These are phyloP conservation scores for Dolichomitus sp. DNA, from an alignment of 2,888 invertebrate species.

Conservation along the genomic window DNA sequence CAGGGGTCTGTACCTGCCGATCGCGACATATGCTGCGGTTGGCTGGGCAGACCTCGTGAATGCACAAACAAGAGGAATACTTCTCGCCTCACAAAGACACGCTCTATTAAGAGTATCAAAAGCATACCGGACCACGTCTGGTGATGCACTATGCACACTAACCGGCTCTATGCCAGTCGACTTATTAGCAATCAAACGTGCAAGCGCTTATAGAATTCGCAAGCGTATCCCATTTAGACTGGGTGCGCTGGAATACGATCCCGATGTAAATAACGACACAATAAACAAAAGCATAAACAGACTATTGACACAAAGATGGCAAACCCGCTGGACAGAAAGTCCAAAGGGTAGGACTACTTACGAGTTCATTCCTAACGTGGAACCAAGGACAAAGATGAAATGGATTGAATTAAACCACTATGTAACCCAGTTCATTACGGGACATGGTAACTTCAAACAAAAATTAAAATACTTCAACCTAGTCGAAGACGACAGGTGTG, in stretches of 20 bases:
- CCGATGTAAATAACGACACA: not conserved
- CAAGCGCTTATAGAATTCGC: not conserved
- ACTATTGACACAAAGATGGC: not conserved
- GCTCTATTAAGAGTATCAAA: not conserved
- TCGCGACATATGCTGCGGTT: constrained; percentile 48
- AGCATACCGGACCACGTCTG: not conserved
- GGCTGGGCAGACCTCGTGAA: constrained; percentile 45
- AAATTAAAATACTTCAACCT: not conserved
- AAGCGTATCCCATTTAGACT: not conserved
- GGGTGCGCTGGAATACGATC: not conserved
- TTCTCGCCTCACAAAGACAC: not conserved
- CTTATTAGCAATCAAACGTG: not conserved
- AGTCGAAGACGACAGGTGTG: not conserved
- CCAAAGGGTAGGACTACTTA: not conserved
- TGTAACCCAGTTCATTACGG: not conserved
- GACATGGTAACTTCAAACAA: not conserved
- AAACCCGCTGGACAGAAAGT: not conserved
- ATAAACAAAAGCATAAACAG: not conserved
- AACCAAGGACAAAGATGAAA: not conserved
- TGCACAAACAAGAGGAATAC: not conserved
- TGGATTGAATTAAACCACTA: not conserved
- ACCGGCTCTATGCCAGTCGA: not conserved
- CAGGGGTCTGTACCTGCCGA: constrained; percentile 47
- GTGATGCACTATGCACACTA: not conserved
- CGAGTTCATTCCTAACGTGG: not conserved